phyloP scores from a whole-genome alignment of 2,888 invertebrate species.

The Drosophila multiciliata region DNA sequence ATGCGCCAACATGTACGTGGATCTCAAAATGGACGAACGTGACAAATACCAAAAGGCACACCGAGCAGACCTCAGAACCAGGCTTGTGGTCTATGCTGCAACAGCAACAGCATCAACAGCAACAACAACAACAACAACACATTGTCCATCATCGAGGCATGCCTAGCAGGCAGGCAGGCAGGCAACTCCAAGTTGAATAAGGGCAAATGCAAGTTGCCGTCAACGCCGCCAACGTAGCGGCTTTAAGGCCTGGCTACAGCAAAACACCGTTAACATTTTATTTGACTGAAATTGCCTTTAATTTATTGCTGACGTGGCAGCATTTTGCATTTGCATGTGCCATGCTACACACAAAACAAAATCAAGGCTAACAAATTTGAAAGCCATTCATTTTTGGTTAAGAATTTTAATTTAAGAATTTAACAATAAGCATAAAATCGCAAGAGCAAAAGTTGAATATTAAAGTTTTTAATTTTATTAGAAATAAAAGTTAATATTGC shows the following conservation, averaged over 20 bases:
- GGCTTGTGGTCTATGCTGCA: conserved; percentile 40
- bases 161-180: conserved; percentile 38
- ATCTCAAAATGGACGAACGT: conserved; percentile 83
- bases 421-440: neutral
- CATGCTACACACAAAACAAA: conserved; percentile 22
- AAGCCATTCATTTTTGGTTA: neutral
- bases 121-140: conserved; percentile 41
- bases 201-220: conserved; percentile 61
- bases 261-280: conserved; percentile 76
- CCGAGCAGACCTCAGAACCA: conserved; percentile 18
- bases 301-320: conserved; percentile 78
- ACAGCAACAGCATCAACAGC: conserved; percentile 10
- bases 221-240: conserved; percentile 55
- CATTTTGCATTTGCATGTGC: conserved; percentile 53
- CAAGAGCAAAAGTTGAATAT: neutral
- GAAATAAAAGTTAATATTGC: neutral
- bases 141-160: conserved; percentile 70
- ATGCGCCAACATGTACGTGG: conserved; percentile 82
- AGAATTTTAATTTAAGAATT: neutral
- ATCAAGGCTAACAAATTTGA: neutral
- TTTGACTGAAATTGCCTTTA: conserved; percentile 81
- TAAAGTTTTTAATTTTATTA: neutral
- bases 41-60: conserved; percentile 80
- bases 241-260: conserved; percentile 30
- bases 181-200: conserved; percentile 67